Conservation (phyloP, 2,113 vertebrate species). For the Gymnorhina tibicen region DNA sequence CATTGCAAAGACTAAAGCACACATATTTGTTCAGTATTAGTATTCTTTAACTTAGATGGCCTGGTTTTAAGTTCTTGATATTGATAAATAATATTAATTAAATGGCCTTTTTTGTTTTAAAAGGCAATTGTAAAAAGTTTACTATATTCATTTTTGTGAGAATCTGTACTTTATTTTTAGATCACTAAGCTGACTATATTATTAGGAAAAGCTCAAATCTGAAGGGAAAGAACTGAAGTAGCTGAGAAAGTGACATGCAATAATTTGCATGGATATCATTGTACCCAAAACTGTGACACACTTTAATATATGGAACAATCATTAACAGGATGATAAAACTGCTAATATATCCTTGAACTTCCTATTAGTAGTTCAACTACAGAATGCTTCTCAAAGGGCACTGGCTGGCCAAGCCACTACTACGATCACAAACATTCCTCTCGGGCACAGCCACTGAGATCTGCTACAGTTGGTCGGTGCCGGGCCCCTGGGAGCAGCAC, state of each 20-base stretch:
- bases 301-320: neutral
- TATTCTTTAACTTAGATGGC: neutral
- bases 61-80: neutral
- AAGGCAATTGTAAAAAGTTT: neutral
- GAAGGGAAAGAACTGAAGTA: neutral
- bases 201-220: neutral
- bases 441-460: neutral
- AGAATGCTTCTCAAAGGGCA: neutral
- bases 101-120: neutral
- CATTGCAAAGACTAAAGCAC: neutral
- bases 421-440: neutral
- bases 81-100: neutral
- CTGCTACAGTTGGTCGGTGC: rapidly evolving
- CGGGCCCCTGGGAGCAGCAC: neutral
- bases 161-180: neutral
- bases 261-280: neutral
- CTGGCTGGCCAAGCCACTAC: neutral
- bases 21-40: neutral
- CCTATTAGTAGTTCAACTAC: neutral
- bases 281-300: neutral
- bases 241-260: neutral
- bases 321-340: neutral
- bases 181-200: neutral
- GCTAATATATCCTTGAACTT: neutral
- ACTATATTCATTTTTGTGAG: neutral